These are phyloP conservation scores for Electrona antarctica DNA, from an alignment of 2,113 vertebrate species.

Conservation along the genomic window DNA sequence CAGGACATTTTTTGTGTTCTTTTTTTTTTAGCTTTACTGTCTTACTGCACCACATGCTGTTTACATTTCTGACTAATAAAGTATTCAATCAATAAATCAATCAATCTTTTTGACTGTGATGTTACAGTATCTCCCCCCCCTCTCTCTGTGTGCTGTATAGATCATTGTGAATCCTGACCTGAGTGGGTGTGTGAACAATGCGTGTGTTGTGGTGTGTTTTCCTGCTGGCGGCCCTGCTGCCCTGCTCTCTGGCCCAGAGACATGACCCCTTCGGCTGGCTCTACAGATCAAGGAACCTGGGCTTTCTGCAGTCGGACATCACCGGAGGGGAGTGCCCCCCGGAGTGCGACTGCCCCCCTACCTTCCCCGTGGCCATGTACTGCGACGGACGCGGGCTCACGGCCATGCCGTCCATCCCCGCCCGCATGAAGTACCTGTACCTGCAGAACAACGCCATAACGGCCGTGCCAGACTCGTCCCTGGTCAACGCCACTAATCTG, in stretches of 20 bases:
- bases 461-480: constrained; percentile 84
- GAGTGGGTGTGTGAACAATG: constrained; percentile 67
- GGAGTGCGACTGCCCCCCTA: constrained; percentile 92
- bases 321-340: constrained; percentile 83
- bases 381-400: constrained; percentile 89
- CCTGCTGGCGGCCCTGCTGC: constrained; percentile 74
- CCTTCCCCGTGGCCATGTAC: constrained; percentile 92
- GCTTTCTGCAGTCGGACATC: constrained; percentile 57
- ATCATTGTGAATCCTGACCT: constrained; percentile 25
- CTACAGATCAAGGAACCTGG: constrained; percentile 74
- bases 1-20: no score
- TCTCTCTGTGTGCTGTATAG: constrained; percentile 10
- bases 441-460: constrained; percentile 93
- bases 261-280: constrained; percentile 85
- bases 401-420: constrained; percentile 87
- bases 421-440: constrained; percentile 92
- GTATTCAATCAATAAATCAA: no score
- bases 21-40: no score
- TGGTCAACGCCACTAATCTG: constrained; percentile 89
- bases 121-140: no score
- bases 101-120: no score
- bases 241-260: constrained; percentile 74
- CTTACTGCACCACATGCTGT: no score
- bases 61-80: no score
- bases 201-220: constrained; percentile 41